These are phyloP conservation scores for Neosilurus hyrtlii DNA, from an alignment of 2,797 vertebrate genomes.

Conservation along the genomic window DNA sequence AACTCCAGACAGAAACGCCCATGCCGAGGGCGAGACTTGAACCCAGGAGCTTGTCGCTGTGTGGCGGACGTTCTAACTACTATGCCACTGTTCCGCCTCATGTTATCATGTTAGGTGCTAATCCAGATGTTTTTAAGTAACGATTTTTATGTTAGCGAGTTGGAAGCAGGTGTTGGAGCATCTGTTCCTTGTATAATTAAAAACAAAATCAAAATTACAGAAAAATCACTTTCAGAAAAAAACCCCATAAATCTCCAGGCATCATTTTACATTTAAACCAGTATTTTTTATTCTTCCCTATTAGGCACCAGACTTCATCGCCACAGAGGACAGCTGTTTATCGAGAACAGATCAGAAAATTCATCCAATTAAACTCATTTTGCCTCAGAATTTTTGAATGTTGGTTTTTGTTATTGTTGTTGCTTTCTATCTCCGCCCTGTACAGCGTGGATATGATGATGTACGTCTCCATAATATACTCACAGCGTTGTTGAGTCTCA, in stretches of 20 bases:
- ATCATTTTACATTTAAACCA: not conserved
- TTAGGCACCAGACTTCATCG: not conserved
- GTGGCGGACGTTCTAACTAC: too few species aligned
- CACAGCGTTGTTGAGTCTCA: not conserved
- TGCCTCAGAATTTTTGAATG: not conserved
- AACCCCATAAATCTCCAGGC: not conserved
- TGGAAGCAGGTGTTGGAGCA: not conserved
- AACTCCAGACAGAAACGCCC: too few species aligned
- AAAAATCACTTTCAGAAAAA: not conserved
- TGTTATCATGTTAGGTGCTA: not conserved
- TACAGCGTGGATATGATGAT: too few species aligned
- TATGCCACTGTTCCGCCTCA: too few species aligned
- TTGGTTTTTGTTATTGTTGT: too few species aligned
- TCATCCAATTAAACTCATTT: not conserved
- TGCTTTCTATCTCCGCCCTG: not conserved
- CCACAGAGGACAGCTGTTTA: not conserved
- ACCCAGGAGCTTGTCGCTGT: too few species aligned
- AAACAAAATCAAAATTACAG: too few species aligned
- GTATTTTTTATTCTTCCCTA: too few species aligned
- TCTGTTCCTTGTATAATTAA: not conserved
- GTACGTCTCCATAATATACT: slow-evolving; percentile 24
- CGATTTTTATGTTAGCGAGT: not conserved
- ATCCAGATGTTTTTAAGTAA: not conserved
- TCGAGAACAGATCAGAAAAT: not conserved
- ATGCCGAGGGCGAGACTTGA: too few species aligned